These are phyloP conservation scores for Muscicapa striata DNA, from an alignment of 2,797 vertebrate genomes.

Conservation along the genomic window DNA sequence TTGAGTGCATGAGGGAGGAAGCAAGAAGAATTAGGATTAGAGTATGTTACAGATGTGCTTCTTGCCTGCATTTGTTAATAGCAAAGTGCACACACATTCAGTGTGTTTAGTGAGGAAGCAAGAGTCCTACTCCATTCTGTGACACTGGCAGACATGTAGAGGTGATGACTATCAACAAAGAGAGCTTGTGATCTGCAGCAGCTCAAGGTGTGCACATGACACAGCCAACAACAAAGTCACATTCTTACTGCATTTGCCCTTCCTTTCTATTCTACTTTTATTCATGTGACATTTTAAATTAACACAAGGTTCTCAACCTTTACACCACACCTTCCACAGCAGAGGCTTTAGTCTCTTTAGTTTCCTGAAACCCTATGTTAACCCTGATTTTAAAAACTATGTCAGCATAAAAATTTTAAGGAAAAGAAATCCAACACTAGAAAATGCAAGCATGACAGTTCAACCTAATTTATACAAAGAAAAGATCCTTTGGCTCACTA, in stretches of 20 bases:
- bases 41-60: not conserved
- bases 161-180: not conserved
- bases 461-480: not conserved
- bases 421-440: not conserved
- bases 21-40: not conserved
- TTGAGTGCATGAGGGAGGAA: not conserved
- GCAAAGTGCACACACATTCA: not conserved
- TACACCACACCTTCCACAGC: not conserved
- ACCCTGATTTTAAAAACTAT: not conserved
- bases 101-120: not conserved
- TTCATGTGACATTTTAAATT: constrained; percentile 7
- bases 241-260: constrained; percentile 4
- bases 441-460: not conserved
- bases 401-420: not conserved
- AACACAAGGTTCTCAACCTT: not conserved
- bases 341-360: not conserved
- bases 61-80: not conserved
- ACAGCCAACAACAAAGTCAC: constrained; percentile 14
- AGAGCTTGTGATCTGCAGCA: not conserved
- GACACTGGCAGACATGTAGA: not conserved
- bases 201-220: not conserved
- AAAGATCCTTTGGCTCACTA: not conserved
- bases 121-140: not conserved
- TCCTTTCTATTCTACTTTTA: constrained; percentile 15
- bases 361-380: not conserved